A percentile compares a stretch with the other conserved stretches of the same genome.
Conservation (phyloP, 2,888 invertebrate species). For the Melanchra persicariae region DNA sequence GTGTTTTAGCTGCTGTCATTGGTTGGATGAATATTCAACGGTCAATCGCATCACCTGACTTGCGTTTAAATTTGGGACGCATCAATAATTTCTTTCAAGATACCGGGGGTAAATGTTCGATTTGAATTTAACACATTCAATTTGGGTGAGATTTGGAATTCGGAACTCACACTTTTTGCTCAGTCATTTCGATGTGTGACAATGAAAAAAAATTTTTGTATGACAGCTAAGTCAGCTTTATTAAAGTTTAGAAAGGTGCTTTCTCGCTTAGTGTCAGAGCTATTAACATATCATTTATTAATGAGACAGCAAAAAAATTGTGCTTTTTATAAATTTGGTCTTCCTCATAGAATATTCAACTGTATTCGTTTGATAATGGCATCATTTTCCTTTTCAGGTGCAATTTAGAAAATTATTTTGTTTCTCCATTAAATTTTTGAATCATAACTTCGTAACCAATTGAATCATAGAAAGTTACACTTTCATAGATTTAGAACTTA, state of each 20-base stretch:
- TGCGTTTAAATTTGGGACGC: not conserved
- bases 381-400: not conserved
- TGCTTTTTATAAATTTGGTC: not conserved
- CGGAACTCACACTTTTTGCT: not conserved
- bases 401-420: not conserved
- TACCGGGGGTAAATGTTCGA: not conserved
- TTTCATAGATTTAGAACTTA: slow-evolving; percentile 39
- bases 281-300: not conserved
- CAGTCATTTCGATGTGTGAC: not conserved
- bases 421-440: not conserved
- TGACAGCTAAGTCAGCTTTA: slow-evolving; percentile 8
- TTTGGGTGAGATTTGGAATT: not conserved
- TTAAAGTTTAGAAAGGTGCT: not conserved
- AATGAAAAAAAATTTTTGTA: not conserved
- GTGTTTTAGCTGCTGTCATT: not conserved
- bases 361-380: not conserved
- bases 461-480: not conserved
- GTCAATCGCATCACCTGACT: not conserved
- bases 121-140: not conserved
- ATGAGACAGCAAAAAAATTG: not conserved
- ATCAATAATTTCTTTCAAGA: not conserved
- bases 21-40: not conserved
- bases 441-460: not conserved
- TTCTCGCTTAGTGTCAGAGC: not conserved
- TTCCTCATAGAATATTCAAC: slow-evolving; percentile 5